Evolutionary conservation across 1,140 invertebrate species (phyloP).

Genomic region (Gryon sp.): DNA sequence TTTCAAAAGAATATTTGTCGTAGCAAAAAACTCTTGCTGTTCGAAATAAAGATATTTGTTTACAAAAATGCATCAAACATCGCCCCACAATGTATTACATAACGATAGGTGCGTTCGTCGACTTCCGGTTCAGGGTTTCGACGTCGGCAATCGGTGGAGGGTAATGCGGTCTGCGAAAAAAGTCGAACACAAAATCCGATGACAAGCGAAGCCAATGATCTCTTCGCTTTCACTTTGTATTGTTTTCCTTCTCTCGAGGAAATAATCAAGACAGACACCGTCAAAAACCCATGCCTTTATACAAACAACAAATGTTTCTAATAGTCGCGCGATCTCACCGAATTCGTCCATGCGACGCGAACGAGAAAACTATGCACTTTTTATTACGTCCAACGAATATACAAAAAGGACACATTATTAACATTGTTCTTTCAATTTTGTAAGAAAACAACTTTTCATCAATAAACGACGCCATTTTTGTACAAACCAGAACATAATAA

Average conservation of each 20-base stretch:
- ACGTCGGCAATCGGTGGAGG: conserved; percentile 36
- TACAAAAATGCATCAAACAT: conserved; percentile 8
- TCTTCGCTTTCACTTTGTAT: conserved; percentile 70
- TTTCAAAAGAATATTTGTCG: no score
- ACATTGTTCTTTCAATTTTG: no score
- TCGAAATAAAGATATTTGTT: conserved; percentile 9
- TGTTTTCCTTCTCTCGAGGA: conserved; percentile 68
- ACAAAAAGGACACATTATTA: background rate
- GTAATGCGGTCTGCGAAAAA: conserved; percentile 56
- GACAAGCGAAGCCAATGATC: conserved; percentile 71
- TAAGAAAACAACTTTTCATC: no score
- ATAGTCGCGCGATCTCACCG: conserved; percentile 49
- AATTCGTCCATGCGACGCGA: conserved; percentile 53
- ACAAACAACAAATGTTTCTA: conserved; percentile 35
- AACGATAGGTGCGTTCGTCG: conserved; percentile 30
- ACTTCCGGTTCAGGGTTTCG: conserved; percentile 61
- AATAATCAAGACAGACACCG: conserved; percentile 53
- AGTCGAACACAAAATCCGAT: conserved; percentile 64
- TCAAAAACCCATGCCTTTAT: conserved; percentile 42
- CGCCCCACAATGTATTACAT: conserved; percentile 25
- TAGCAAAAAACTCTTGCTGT: no score
- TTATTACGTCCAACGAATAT: conserved; percentile 5
- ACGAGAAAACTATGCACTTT: conserved; percentile 15
- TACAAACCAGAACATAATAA: no score
- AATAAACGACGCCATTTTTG: no score